A percentile compares a stretch with the other conserved stretches of the same genome.
Evolutionary conservation across 1,140 invertebrate species (phyloP).

Genomic region (Euschistus heros): DNA sequence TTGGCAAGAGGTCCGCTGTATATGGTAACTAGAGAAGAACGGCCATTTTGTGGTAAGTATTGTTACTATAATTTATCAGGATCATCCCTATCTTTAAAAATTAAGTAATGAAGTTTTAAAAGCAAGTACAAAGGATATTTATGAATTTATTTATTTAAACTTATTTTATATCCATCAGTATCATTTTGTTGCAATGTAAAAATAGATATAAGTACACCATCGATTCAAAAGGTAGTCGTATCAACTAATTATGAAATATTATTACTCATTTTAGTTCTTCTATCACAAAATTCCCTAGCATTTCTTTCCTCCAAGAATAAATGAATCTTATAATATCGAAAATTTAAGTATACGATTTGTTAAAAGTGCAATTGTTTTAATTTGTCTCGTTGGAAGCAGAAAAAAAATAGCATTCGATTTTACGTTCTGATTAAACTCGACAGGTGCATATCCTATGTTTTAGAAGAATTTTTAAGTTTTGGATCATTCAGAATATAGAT

Average conservation of each 20-base stretch:
- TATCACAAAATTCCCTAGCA: no score
- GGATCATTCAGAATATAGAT: no score
- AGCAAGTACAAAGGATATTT: background rate
- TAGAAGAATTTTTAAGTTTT: no score
- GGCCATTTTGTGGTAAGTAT: constrained; percentile 41
- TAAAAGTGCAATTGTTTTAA: no score
- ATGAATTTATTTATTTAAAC: constrained; percentile 13
- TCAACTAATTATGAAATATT: background rate
- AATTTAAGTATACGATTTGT: no score
- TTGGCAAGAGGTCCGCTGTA: constrained; percentile 36
- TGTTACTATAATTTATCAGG: background rate
- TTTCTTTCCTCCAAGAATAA: no score
- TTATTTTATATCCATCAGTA: constrained; percentile 23
- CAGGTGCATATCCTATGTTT: no score
- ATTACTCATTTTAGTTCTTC: no score
- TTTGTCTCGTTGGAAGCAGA: no score
- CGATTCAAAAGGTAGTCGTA: background rate
- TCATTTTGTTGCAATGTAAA: constrained; percentile 18
- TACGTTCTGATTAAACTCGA: no score
- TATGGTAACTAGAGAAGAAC: constrained; percentile 36
- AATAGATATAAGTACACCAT: background rate
- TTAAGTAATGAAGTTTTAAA: background rate
- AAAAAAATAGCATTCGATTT: no score
- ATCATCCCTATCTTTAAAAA: background rate
- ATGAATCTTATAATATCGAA: no score